Evolutionary conservation across 2,113 vertebrate species (phyloP).

Genomic region (Microcebus ravelobensis): DNA sequence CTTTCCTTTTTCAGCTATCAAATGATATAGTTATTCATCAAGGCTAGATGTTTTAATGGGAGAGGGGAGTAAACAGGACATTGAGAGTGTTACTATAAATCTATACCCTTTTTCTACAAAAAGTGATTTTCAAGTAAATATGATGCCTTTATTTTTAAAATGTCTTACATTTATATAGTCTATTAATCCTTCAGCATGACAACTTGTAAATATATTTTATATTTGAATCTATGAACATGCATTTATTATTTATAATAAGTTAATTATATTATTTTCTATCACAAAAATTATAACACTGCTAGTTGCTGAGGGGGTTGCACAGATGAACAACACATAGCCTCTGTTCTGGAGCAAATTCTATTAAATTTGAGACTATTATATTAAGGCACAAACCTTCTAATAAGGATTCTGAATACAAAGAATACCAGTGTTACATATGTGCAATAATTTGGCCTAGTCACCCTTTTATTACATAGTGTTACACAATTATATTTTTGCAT

Average conservation of each 20-base stretch:
- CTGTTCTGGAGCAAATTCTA: background rate
- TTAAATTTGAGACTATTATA: background rate
- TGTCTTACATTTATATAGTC: background rate
- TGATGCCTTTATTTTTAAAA: background rate
- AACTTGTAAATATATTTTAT: background rate
- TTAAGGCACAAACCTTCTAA: background rate
- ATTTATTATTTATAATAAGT: background rate
- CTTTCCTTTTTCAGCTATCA: background rate
- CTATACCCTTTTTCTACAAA: background rate
- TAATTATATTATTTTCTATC: background rate
- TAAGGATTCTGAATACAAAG: background rate
- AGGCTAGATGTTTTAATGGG: background rate
- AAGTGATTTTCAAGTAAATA: background rate
- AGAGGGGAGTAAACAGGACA: background rate
- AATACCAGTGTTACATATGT: background rate
- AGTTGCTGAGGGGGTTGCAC: background rate
- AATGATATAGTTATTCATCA: background rate
- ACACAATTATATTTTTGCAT: conserved; percentile 16
- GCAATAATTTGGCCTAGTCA: background rate
- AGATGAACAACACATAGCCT: background rate
- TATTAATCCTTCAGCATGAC: background rate
- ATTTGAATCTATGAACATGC: background rate
- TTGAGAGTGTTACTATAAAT: background rate
- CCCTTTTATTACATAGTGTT: background rate
- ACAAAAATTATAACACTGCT: background rate